A percentile compares a stretch with the other conserved stretches of the same genome.
Conservation (phyloP, 2,797 vertebrate genomes). For the Fratercula arctica region DNA sequence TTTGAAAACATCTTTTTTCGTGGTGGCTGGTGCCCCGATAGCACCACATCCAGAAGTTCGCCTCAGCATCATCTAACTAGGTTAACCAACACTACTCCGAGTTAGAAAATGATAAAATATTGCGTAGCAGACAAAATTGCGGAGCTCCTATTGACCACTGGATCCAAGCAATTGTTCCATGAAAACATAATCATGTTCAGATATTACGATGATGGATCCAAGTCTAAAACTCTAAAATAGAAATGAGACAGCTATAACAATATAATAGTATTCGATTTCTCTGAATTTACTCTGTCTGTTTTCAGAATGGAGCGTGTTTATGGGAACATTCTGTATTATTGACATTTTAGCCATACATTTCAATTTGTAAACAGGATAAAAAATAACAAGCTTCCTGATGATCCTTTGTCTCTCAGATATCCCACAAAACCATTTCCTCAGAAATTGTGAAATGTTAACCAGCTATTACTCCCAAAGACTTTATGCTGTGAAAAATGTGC, state of each 20-base stretch:
- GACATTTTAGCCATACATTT: not conserved
- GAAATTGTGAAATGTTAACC: not conserved
- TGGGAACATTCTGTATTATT: not conserved
- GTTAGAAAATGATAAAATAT: not conserved
- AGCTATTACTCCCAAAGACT: not conserved
- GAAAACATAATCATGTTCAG: not conserved
- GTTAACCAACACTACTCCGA: not conserved
- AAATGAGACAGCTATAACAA: not conserved
- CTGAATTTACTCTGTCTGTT: not conserved
- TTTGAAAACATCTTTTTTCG: not conserved
- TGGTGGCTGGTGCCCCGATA: not conserved
- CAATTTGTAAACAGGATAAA: slow-evolving; percentile 26
- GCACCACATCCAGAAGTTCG: not conserved
- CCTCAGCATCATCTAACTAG: not conserved
- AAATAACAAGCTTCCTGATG: slow-evolving; percentile 17
- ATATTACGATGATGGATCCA: not conserved
- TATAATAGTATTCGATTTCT: not conserved
- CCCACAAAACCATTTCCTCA: slow-evolving; percentile 1
- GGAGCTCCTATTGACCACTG: not conserved
- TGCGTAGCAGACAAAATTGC: not conserved
- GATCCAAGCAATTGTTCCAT: not conserved
- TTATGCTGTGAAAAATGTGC: not conserved
- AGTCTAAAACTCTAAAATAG: not conserved
- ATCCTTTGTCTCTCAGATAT: slow-evolving; percentile 34
- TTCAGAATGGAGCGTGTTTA: not conserved